phyloP scores from a whole-genome alignment of 2,888 invertebrate genomes.

The Dichetophora obliterata region DNA sequence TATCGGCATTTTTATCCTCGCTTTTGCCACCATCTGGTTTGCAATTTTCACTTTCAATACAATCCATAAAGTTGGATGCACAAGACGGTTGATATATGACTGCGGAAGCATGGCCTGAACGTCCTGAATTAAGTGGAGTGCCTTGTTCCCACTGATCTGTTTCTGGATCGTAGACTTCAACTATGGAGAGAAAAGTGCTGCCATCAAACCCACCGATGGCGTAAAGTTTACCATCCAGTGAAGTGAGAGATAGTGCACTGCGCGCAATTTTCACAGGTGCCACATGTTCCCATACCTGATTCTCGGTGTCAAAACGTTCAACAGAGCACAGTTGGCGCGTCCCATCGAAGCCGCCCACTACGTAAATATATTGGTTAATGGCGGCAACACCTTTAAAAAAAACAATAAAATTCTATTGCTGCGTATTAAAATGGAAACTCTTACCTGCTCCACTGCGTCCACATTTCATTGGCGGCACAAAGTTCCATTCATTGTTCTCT shows the following conservation, averaged over 20 bases:
- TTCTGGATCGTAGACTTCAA: conserved; percentile 89
- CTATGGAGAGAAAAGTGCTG: conserved; percentile 83
- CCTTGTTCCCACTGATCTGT: conserved; percentile 83
- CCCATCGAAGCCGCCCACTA: conserved; percentile 96
- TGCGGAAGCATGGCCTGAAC: conserved; percentile 93
- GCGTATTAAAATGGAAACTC: neutral
- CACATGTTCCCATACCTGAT: conserved; percentile 82
- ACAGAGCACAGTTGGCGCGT: conserved; percentile 84
- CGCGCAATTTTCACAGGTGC: conserved; percentile 83
- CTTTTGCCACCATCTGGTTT: conserved; percentile 45
- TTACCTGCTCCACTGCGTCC: conserved; percentile 88
- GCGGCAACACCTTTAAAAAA: conserved; percentile 79
- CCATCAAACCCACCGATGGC: conserved; percentile 96
- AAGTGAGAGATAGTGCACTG: conserved; percentile 89
- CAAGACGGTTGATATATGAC: conserved; percentile 85
- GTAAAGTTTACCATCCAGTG: conserved; percentile 87
- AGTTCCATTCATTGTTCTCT: conserved; percentile 90
- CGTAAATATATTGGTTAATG: conserved; percentile 88
- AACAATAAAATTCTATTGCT: neutral
- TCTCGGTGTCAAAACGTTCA: conserved; percentile 89
- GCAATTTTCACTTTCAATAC: conserved; percentile 56
- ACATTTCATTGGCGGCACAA: conserved; percentile 82
- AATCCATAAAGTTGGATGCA: conserved; percentile 65
- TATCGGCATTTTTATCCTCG: conserved; percentile 34
- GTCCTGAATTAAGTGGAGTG: conserved; percentile 83